Percentiles rank a stretch among this genome's conserved stretches.
These are phyloP conservation scores for Dermochelys coriacea DNA, from an alignment of 2,797 vertebrate species.

Conservation along the genomic window DNA sequence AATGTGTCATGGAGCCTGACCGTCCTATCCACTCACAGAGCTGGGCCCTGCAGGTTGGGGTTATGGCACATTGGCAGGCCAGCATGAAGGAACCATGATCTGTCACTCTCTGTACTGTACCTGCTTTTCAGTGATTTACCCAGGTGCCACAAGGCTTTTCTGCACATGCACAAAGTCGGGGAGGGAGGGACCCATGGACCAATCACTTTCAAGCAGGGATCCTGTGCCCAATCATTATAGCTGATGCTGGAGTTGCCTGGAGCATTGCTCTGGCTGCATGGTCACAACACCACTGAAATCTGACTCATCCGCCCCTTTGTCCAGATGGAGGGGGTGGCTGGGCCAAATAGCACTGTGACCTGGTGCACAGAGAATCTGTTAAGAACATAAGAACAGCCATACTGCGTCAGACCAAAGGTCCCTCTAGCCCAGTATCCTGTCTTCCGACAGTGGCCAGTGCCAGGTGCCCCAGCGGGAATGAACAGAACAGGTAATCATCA, in stretches of 20 bases:
- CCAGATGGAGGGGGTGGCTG: background rate
- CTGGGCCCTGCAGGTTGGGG: background rate
- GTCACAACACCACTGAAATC: background rate
- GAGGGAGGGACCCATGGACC: background rate
- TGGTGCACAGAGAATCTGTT: background rate
- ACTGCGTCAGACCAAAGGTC: too few relatives aligned
- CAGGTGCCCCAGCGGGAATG: too few relatives aligned
- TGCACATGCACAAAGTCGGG: background rate
- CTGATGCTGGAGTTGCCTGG: too few relatives aligned
- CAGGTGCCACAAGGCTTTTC: background rate
- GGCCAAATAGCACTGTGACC: background rate
- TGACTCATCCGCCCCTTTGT: background rate
- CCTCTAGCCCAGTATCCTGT: too few relatives aligned
- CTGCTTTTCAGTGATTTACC: background rate
- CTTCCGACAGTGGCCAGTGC: too few relatives aligned
- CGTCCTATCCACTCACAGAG: background rate
- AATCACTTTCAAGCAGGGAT: background rate
- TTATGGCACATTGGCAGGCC: background rate
- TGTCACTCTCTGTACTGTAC: background rate
- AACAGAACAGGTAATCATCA: too few relatives aligned
- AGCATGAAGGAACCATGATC: too few relatives aligned
- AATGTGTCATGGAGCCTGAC: background rate
- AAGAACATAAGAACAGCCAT: too few relatives aligned
- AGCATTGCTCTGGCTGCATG: too few relatives aligned
- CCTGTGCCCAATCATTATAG: background rate